These are phyloP conservation scores for Clupea harengus DNA, from an alignment of 2,113 vertebrate species.

Conservation along the genomic window DNA sequence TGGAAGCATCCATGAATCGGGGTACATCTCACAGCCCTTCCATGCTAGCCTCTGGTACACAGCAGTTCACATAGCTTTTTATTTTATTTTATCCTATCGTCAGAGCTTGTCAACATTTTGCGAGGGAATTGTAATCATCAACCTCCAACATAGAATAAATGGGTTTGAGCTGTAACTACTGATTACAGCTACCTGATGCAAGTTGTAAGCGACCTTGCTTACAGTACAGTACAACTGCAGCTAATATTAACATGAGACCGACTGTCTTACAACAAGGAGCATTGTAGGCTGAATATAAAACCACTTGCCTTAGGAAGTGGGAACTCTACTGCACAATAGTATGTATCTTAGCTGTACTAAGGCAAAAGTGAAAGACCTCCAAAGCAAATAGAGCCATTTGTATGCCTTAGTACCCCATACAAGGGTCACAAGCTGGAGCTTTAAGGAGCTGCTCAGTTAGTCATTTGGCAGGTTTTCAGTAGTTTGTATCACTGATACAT, in stretches of 20 bases:
- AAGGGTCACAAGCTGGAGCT: not conserved
- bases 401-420: not conserved
- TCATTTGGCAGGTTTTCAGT: too few relatives aligned
- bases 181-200: too few relatives aligned
- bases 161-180: not conserved
- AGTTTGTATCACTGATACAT: too few relatives aligned
- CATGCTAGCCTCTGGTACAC: too few relatives aligned
- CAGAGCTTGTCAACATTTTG: not conserved
- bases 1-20: too few relatives aligned
- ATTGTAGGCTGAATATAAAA: not conserved
- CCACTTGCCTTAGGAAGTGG: not conserved
- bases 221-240: not conserved
- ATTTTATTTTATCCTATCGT: too few relatives aligned
- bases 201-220: not conserved
- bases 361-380: not conserved
- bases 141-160: not conserved
- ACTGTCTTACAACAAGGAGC: not conserved
- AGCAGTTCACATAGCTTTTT: too few relatives aligned
- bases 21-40: too few relatives aligned
- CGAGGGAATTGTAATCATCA: not conserved
- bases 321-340: not conserved
- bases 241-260: not conserved
- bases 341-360: not conserved
- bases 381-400: not conserved
- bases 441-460: not conserved